Conservation (phyloP, 2,888 invertebrate genomes). For the Drosophila neonasuta region DNA sequence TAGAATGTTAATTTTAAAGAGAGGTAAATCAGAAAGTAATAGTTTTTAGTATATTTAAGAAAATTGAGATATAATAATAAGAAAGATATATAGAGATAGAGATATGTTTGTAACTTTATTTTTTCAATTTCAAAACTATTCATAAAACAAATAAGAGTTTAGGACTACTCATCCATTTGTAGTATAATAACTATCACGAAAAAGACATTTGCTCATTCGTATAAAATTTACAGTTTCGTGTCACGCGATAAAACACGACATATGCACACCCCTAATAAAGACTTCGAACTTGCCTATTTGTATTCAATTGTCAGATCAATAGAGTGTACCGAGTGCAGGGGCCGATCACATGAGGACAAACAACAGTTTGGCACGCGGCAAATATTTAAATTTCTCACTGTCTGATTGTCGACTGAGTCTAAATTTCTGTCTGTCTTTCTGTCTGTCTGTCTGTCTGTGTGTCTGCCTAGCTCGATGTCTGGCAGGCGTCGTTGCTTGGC, state of each 20-base stretch:
- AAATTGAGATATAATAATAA: no score
- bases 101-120: no score
- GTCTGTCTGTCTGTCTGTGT: background rate
- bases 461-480: background rate
- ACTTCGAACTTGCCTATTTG: background rate
- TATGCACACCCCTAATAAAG: background rate
- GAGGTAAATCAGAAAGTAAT: no score
- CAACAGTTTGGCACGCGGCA: constrained; percentile 58
- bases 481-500: constrained; percentile 18
- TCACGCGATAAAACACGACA: background rate
- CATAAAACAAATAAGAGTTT: no score
- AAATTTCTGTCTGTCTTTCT: background rate
- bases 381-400: constrained; percentile 31
- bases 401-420: constrained; percentile 28
- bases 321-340: background rate
- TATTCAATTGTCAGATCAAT: constrained; percentile 11
- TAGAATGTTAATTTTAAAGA: no score
- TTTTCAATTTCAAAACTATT: no score
- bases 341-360: constrained; percentile 9
- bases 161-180: no score
- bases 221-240: background rate
- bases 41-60: no score
- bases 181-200: no score
- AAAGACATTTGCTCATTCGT: no score
- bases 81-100: no score